Evolutionary conservation across 2,797 vertebrate genomes (phyloP).

Genomic region (Peromyscus nudipes): DNA sequence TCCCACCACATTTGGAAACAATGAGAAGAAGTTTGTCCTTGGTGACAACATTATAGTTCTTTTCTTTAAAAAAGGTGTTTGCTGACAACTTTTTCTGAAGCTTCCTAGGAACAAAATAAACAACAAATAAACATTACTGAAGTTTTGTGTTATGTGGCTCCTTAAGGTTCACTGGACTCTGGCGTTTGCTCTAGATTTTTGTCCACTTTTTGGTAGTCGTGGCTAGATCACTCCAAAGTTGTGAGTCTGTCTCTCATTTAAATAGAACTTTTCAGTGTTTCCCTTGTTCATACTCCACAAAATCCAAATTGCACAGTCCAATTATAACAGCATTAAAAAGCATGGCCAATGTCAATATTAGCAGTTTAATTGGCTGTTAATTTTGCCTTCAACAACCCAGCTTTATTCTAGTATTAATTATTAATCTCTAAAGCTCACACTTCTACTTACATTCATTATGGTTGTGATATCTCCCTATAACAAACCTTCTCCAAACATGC

Average conservation of each 20-base stretch:
- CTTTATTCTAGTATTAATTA: neutral
- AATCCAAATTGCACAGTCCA: neutral
- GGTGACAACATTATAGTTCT: neutral
- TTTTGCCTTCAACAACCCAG: neutral
- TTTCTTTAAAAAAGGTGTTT: neutral
- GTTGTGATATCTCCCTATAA: neutral
- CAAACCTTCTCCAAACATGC: neutral
- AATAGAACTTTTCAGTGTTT: neutral
- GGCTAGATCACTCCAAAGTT: neutral
- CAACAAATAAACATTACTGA: neutral
- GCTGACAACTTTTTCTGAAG: neutral
- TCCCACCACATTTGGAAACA: neutral
- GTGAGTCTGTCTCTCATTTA: neutral
- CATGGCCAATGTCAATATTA: neutral
- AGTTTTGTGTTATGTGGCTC: neutral
- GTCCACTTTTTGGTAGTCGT: rapidly evolving
- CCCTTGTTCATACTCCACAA: neutral
- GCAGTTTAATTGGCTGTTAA: neutral
- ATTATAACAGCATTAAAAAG: neutral
- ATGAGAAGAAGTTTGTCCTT: neutral
- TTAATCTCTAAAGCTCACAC: neutral
- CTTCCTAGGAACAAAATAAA: neutral
- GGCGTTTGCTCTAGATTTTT: neutral
- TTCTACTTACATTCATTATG: neutral
- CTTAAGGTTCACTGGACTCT: neutral